Evolutionary conservation across 2,797 vertebrate species (phyloP).

Genomic region (Argentina silus): DNA sequence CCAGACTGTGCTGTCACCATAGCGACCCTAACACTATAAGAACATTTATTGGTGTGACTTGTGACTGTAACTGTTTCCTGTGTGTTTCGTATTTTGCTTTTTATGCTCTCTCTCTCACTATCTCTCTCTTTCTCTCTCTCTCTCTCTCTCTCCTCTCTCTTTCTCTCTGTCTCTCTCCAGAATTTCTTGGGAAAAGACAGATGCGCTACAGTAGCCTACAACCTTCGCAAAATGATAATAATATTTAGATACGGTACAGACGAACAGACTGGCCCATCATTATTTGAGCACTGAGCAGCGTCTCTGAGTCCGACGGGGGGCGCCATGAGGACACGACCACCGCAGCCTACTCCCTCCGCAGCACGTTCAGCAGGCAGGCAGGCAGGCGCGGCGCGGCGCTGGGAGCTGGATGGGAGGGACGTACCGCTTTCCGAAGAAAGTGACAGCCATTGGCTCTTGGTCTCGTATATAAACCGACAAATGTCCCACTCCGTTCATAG

Average conservation of each 20-base stretch:
- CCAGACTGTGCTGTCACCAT: too few relatives aligned
- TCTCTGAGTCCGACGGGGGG: constrained; percentile 40
- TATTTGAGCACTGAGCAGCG: neutral
- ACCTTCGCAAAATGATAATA: too few relatives aligned
- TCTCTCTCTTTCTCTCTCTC: neutral
- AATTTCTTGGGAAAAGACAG: too few relatives aligned
- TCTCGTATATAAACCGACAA: constrained; percentile 66
- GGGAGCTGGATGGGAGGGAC: constrained; percentile 47
- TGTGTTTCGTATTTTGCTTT: neutral
- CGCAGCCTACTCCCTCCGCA: neutral
- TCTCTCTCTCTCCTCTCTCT: neutral
- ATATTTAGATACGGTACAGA: too few relatives aligned
- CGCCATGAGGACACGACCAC: constrained; percentile 35
- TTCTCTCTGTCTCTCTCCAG: neutral
- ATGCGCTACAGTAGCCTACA: too few relatives aligned
- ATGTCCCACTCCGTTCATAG: constrained; percentile 53
- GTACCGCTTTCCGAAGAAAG: constrained; percentile 2
- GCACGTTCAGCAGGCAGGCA: constrained; percentile 6
- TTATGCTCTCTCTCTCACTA: neutral
- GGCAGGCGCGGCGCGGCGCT: too few relatives aligned
- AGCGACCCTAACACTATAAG: too few relatives aligned
- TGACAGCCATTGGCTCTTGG: constrained; percentile 65
- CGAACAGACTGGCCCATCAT: neutral
- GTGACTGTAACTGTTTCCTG: neutral
- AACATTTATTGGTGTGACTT: too few relatives aligned